A percentile compares a stretch with the other conserved stretches of the same genome.
Conservation (phyloP, 1,140 invertebrate genomes). For the Akabosia matsudoensis region DNA sequence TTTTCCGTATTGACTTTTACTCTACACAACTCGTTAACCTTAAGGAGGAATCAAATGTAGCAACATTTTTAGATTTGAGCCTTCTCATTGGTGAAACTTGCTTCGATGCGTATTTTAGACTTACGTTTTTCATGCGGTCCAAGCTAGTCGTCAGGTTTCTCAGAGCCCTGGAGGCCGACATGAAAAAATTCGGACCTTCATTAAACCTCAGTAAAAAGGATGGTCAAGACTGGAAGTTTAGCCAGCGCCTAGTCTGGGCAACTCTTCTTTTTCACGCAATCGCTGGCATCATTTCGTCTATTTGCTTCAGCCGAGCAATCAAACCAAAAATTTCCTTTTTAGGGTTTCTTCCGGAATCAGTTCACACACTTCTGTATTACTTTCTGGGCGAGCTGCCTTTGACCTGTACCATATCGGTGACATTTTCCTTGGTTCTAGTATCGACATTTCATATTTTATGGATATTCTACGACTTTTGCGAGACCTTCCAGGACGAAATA, state of each 20-base stretch:
- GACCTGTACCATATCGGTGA: conserved; percentile 7
- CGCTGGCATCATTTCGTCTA: background rate
- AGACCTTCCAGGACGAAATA: conserved; percentile 28
- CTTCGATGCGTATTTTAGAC: conserved; percentile 29
- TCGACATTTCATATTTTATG: conserved; percentile 30
- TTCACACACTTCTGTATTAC: conserved; percentile 26
- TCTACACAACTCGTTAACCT: background rate
- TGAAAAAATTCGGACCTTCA: conserved; percentile 16
- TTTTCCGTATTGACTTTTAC: conserved; percentile 24
- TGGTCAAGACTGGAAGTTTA: conserved; percentile 23
- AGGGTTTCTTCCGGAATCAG: conserved; percentile 26
- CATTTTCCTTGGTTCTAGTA: conserved; percentile 31
- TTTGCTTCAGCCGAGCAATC: conserved; percentile 4
- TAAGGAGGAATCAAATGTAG: conserved; percentile 1
- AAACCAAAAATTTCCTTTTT: background rate
- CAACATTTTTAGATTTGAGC: conserved; percentile 32
- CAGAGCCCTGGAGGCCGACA: conserved; percentile 31
- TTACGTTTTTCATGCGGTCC: conserved; percentile 3
- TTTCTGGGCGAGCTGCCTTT: conserved; percentile 25
- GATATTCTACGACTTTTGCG: conserved; percentile 36
- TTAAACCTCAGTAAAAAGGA: background rate
- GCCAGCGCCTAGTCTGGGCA: background rate
- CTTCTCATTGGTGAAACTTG: conserved; percentile 20
- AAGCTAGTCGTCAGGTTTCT: conserved; percentile 31
- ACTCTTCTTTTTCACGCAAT: background rate